Conservation (phyloP, 1,140 invertebrate species). For the Ceratoteleas bidentatus region DNA sequence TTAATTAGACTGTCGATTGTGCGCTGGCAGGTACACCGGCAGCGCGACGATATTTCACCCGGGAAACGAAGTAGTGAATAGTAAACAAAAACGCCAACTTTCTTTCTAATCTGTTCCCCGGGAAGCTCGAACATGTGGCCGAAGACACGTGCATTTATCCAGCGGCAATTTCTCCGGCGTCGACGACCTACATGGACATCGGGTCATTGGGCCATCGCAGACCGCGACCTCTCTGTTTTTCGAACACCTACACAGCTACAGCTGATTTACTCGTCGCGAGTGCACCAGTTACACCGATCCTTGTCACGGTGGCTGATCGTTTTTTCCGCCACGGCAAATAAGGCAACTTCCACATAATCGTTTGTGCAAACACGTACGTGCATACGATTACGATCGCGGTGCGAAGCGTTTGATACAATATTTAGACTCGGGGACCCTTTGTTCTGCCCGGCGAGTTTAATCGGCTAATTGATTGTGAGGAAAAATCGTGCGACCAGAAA, state of each 20-base stretch:
- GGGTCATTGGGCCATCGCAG: conserved; percentile 73
- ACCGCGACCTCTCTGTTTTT: conserved; percentile 49
- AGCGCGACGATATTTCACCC: neutral
- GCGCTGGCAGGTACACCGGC: neutral
- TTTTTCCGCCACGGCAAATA: conserved; percentile 43
- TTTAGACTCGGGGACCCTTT: conserved; percentile 9
- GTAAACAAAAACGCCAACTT: conserved; percentile 20
- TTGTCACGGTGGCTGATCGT: conserved; percentile 39
- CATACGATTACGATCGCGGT: conserved; percentile 31
- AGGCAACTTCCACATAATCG: conserved; percentile 27
- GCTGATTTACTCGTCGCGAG: conserved; percentile 38
- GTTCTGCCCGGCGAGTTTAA: too few species aligned
- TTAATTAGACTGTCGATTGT: neutral
- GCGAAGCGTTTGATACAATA: neutral
- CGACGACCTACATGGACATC: conserved; percentile 73
- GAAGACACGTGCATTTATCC: conserved; percentile 18
- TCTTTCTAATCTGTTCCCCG: conserved; percentile 31
- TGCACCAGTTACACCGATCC: conserved; percentile 53
- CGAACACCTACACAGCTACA: conserved; percentile 34
- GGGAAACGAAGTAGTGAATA: conserved; percentile 10
- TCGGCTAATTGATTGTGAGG: neutral
- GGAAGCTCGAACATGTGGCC: conserved; percentile 19
- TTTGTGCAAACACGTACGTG: conserved; percentile 15
- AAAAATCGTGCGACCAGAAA: too few species aligned
- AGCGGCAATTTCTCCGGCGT: conserved; percentile 72